Evolutionary conservation across 2,113 vertebrate genomes (phyloP).

Genomic region (Apodemus sylvaticus): DNA sequence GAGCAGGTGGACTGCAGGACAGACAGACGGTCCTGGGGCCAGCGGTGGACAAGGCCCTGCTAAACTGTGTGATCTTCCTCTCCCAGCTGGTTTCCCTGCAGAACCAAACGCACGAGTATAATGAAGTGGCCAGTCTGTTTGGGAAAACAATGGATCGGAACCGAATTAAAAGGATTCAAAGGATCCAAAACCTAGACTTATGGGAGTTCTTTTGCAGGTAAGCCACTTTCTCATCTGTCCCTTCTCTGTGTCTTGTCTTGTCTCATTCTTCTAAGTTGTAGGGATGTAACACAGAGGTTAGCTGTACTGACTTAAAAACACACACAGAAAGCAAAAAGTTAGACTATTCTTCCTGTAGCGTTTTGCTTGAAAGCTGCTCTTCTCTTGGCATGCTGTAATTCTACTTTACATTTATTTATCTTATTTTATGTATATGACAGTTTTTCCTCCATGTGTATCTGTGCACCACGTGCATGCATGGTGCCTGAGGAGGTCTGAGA

Average conservation of each 20-base stretch:
- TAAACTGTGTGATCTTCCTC: slow-evolving; percentile 76
- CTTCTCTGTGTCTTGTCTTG: slow-evolving; percentile 67
- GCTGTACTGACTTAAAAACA: neutral
- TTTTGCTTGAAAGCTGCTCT: neutral
- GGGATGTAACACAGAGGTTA: slow-evolving; percentile 42
- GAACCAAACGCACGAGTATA: slow-evolving; percentile 95
- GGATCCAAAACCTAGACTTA: slow-evolving; percentile 97
- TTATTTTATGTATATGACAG: neutral
- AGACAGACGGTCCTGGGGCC: neutral
- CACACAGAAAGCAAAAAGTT: too few relatives aligned
- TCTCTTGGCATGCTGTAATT: neutral
- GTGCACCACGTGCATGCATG: neutral
- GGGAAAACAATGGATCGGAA: slow-evolving; percentile 94
- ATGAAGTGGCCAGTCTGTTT: slow-evolving; percentile 94
- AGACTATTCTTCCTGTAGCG: too few relatives aligned
- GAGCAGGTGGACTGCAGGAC: neutral
- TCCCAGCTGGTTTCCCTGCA: slow-evolving; percentile 90
- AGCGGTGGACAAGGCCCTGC: neutral
- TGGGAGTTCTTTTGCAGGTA: slow-evolving; percentile 99
- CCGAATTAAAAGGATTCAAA: slow-evolving; percentile 94
- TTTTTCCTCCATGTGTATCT: neutral
- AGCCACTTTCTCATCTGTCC: slow-evolving; percentile 74
- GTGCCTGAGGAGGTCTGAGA: neutral
- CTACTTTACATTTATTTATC: neutral
- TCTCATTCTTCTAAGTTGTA: slow-evolving; percentile 48